These are phyloP conservation scores for Felis catus DNA, from an alignment of 2,113 vertebrate genomes.

Conservation along the genomic window DNA sequence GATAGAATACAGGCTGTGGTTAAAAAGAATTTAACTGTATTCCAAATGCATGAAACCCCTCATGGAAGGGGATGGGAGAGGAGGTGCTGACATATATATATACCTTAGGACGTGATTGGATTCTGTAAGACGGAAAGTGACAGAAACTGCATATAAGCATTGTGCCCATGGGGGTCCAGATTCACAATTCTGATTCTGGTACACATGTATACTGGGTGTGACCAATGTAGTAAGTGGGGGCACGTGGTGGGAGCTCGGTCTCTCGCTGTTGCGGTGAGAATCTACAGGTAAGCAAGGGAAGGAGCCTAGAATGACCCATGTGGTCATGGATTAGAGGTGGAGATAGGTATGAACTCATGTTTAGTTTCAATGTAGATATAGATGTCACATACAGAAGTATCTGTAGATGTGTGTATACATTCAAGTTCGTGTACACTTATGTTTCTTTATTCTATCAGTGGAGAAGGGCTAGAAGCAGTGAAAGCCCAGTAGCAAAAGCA, in stretches of 20 bases:
- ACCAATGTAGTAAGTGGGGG: neutral
- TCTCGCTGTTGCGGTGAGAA: neutral
- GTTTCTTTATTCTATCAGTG: neutral
- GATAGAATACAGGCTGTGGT: neutral
- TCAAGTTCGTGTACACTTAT: neutral
- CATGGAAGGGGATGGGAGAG: neutral
- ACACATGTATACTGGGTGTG: neutral
- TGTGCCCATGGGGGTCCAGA: too few relatives aligned
- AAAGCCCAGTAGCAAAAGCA: neutral
- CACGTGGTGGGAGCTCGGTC: neutral
- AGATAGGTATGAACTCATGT: neutral
- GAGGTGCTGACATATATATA: neutral
- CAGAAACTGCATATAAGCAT: neutral
- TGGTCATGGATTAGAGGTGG: neutral
- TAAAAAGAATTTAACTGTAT: slow-evolving; percentile 32
- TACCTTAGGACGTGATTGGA: slow-evolving; percentile 15
- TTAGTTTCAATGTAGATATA: neutral
- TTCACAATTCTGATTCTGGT: slow-evolving; percentile 7
- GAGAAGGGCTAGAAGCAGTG: neutral
- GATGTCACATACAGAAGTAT: neutral
- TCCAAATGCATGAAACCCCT: slow-evolving; percentile 1
- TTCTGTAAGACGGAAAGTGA: neutral
- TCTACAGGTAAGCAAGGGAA: neutral
- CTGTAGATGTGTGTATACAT: neutral
- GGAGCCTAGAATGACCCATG: neutral